A percentile compares a stretch with the other conserved stretches of the same genome.
Conservation (phyloP, 2,888 invertebrate genomes). For the Drosophila cracens region DNA sequence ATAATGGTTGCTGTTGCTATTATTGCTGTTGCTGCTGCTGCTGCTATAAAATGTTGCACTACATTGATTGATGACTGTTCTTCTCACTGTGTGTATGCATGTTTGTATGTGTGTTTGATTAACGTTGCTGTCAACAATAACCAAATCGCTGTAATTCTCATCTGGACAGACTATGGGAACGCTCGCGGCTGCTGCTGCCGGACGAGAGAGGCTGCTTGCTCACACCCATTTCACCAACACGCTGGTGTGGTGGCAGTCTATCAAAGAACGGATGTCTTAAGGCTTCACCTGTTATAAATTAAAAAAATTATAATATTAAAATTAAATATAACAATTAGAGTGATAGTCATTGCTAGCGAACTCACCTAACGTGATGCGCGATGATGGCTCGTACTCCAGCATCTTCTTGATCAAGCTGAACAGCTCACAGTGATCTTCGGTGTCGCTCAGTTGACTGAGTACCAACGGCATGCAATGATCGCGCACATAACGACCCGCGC, state of each 20-base stretch:
- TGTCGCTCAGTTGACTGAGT: conserved; percentile 95
- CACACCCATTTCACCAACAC: conserved; percentile 87
- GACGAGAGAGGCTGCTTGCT: conserved; percentile 81
- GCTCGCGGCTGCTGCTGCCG: conserved; percentile 86
- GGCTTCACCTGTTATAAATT: conserved; percentile 88
- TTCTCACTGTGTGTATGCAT: conserved; percentile 50
- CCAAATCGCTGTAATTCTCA: conserved; percentile 86
- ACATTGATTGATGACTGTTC: conserved; percentile 45
- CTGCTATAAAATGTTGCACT: conserved; percentile 29
- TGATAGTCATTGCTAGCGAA: neutral
- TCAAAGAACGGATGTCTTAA: conserved; percentile 97
- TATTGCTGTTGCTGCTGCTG: conserved; percentile 26
- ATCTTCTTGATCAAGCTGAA: conserved; percentile 98
- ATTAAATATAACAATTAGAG: neutral
- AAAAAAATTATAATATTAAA: neutral
- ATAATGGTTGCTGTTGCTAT: conserved; percentile 29
- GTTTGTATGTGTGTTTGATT: conserved; percentile 61
- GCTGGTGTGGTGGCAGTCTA: conserved; percentile 91
- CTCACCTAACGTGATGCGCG: conserved; percentile 91
- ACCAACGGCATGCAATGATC: conserved; percentile 99
- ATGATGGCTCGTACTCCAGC: conserved; percentile 98
- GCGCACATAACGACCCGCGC: conserved; percentile 98
- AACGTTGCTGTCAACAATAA: conserved; percentile 84
- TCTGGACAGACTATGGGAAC: conserved; percentile 87
- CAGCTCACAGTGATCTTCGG: conserved; percentile 95